Base-by-base conservation (phyloP, 2,113 vertebrate genomes). In the Rhodinocichla rosea region DNA sequence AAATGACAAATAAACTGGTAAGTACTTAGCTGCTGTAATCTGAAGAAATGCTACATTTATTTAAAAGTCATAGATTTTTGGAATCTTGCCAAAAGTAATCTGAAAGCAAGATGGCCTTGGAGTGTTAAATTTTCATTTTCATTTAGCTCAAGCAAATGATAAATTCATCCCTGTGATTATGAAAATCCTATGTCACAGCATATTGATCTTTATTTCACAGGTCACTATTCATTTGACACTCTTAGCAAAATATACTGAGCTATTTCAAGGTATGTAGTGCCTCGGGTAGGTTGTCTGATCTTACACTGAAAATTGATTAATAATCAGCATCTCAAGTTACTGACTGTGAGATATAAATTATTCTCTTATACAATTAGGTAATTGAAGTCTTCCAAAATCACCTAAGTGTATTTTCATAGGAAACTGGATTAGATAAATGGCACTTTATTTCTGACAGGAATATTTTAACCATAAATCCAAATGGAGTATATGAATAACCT, bases 331-430 rank as follows among this genome's bases (percentile, higher is more conserved):
- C 74, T 95, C 78, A 96, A 92, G 68, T 91, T 96, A 87, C 96
- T 96, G 90, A 95, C 94, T 96, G 82, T 26, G 73, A 96, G 94
- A 79, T 82, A 97, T 90, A 97, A 98, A 97, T 97, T 97, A 96
- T 83, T 71, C 93, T 94, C 92, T 96, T 92, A 97, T 94, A 96
- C 96, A 97, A 97, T 98, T 97, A 97, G 84, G 75, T 97, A 95
- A 96, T 73, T 97, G 97, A 97, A 97, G 97, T 97, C 92, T 97
- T 92, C 92, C 91, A 68, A 96, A 97, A 96, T 85, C 83, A 96
- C 87, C 83, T 89, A 98, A 93, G 74, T 92, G 92, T 88, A 95
- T 96, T 95, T 92, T 92, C 94, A 93, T 83, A 95, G 93, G 74
- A 97, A 98, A 97, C 35, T 82, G 89, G 89, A 95, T 96, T 95